phyloP scores from a whole-genome alignment of 2,797 vertebrate species.

The Rhodeus uyekii region DNA sequence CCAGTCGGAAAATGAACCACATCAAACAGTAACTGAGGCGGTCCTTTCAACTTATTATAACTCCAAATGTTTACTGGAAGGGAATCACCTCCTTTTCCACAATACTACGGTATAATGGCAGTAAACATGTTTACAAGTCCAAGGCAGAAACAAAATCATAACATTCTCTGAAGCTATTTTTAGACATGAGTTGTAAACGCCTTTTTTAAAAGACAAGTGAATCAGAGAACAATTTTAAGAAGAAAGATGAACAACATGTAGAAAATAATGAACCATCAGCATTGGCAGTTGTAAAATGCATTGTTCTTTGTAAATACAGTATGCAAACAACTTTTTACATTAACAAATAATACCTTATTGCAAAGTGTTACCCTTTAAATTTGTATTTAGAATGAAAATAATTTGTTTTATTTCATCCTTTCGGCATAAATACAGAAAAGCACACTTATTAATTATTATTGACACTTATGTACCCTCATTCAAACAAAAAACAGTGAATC shows the following conservation, averaged over 20 bases:
- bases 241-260: slow-evolving; percentile 47
- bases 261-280: slow-evolving; percentile 65
- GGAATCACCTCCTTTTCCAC: slow-evolving; percentile 56
- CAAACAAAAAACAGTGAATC: neutral
- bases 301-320: too few species aligned
- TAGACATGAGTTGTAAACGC: slow-evolving; percentile 65
- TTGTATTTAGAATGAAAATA: neutral
- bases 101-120: slow-evolving; percentile 69
- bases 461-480: too few species aligned
- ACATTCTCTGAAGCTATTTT: slow-evolving; percentile 68
- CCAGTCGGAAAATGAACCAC: slow-evolving; percentile 67
- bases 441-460: too few species aligned
- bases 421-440: neutral
- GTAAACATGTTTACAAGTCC: slow-evolving; percentile 72
- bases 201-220: slow-evolving; percentile 68
- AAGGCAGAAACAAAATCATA: slow-evolving; percentile 66
- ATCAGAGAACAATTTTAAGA: slow-evolving; percentile 66
- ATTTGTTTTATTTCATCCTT: neutral
- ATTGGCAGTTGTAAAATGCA: too few species aligned
- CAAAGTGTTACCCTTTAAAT: neutral
- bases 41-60: slow-evolving; percentile 68
- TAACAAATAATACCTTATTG: neutral
- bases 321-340: too few species aligned
- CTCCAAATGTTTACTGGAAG: slow-evolving; percentile 74
- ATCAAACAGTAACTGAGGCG: slow-evolving; percentile 68